A percentile compares a stretch with the other conserved stretches of the same genome.
Evolutionary conservation across 1,140 invertebrate genomes (phyloP).

Genomic region (Dinoponera quadriceps): DNA sequence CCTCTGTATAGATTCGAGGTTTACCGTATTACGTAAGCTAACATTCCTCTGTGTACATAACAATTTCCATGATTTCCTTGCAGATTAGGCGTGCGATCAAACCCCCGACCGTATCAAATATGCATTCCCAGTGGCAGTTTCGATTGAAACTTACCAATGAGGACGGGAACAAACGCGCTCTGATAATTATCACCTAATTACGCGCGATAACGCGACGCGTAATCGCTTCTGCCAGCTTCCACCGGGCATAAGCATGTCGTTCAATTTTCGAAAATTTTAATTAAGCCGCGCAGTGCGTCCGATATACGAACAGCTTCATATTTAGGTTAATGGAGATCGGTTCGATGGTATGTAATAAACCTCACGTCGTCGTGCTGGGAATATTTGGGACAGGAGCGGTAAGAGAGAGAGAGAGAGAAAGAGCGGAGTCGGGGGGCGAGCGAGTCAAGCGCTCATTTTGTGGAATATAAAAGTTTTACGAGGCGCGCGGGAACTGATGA

Average conservation of each 20-base stretch:
- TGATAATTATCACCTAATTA: slow-evolving; percentile 65
- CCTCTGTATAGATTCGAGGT: slow-evolving; percentile 37
- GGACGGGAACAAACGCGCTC: slow-evolving; percentile 37
- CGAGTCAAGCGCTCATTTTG: slow-evolving; percentile 68
- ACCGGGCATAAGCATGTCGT: slow-evolving; percentile 30
- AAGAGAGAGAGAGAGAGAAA: background rate
- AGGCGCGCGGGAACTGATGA: slow-evolving; percentile 69
- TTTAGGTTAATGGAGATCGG: slow-evolving; percentile 29
- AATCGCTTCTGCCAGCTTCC: slow-evolving; percentile 44
- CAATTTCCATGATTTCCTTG: slow-evolving; percentile 62
- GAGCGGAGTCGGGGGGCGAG: background rate
- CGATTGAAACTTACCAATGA: slow-evolving; percentile 57
- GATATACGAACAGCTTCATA: background rate
- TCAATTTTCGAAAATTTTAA: slow-evolving; percentile 62
- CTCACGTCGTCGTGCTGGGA: slow-evolving; percentile 50
- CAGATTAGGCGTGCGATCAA: slow-evolving; percentile 58
- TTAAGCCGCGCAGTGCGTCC: background rate
- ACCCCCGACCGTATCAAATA: slow-evolving; percentile 50
- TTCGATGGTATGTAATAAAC: slow-evolving; percentile 60
- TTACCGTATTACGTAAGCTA: slow-evolving; percentile 53
- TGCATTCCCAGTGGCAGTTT: slow-evolving; percentile 41
- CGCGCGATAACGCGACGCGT: background rate
- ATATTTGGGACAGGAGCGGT: slow-evolving; percentile 44
- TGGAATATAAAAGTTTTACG: slow-evolving; percentile 77
- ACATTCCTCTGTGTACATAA: slow-evolving; percentile 55